Conservation (phyloP, 2,888 invertebrate genomes). For the Lysandra bellargus region DNA sequence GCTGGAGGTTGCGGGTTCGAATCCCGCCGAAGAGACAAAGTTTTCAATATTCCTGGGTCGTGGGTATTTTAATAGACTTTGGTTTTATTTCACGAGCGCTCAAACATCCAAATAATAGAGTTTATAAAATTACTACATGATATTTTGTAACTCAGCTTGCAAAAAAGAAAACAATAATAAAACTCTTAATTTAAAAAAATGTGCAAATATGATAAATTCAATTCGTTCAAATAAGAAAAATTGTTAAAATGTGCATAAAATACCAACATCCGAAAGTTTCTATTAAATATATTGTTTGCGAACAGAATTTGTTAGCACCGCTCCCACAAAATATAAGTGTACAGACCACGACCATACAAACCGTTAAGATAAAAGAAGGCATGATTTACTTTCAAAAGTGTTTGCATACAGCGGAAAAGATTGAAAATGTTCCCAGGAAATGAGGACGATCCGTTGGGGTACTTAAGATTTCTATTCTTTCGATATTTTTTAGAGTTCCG, state of each 20-base stretch:
- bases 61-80: no score
- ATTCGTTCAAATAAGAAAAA: background rate
- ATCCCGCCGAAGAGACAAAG: no score
- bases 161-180: no score
- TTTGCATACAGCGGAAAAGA: conserved; percentile 26
- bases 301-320: background rate
- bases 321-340: background rate
- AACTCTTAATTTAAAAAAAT: no score
- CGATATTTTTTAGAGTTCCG: background rate
- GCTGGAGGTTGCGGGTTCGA: background rate
- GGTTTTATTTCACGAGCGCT: no score
- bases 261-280: background rate
- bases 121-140: no score
- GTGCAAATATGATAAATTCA: no score
- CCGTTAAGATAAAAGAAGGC: conserved; percentile 22
- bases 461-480: background rate
- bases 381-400: conserved; percentile 16
- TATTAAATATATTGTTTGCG: background rate
- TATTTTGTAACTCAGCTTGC: no score
- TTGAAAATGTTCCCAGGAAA: background rate
- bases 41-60: no score
- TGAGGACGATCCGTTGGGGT: background rate
- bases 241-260: background rate
- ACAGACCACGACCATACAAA: conserved; percentile 5
- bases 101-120: no score